Evolutionary conservation across 2,888 invertebrate genomes (phyloP), one percentile per base, ranked within the genome.

Genomic region (Chydorus sphaericus): DNA sequence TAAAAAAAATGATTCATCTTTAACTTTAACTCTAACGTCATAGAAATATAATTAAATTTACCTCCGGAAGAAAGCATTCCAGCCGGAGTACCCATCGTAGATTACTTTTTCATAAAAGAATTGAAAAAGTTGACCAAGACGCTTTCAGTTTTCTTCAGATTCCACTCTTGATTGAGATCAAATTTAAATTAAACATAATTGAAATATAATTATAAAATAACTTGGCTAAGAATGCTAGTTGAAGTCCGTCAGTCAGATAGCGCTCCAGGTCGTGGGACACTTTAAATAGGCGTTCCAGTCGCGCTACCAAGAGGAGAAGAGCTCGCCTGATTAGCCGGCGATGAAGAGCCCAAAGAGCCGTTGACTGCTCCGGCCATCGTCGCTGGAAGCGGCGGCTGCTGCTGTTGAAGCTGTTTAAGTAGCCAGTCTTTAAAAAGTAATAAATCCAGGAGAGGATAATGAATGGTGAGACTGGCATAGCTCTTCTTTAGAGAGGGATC

Each of bases 121-220:
- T 96, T 96, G 76, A 97, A 97, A 79, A 97, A 97, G 73, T 88
- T 96, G 11, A 96, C 96, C 61, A 97, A 74, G 55, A 96, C 93
- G 59, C 93, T 90, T 74, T 94, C 94, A 59, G 85, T 85, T 54
- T 86, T 80, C 81, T 80, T 3, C 71, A 68, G 6, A 70, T 67
- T 36, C 71, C 69, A 1, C 82, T 78, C 73, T 89, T 82, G 55
- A 81, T 74, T 65, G 82, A 75, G 70, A 44, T 44, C 44, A 44
- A 26, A 44, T n/a, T n/a, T n/a, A n/a, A n/a, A n/a, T n/a, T n/a
- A n/a, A n/a, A n/a, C n/a, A n/a, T n/a, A n/a, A n/a, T n/a, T n/a
- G n/a, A n/a, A n/a, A n/a, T n/a, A n/a, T n/a, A n/a, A n/a, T n/a
- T n/a, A n/a, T n/a, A n/a, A n/a, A n/a, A n/a, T n/a, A n/a, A 44